Evolutionary conservation across 2,888 invertebrate species (phyloP), one percentile per base, ranked within the genome.

Genomic region (Ceriagrion tenellum): DNA sequence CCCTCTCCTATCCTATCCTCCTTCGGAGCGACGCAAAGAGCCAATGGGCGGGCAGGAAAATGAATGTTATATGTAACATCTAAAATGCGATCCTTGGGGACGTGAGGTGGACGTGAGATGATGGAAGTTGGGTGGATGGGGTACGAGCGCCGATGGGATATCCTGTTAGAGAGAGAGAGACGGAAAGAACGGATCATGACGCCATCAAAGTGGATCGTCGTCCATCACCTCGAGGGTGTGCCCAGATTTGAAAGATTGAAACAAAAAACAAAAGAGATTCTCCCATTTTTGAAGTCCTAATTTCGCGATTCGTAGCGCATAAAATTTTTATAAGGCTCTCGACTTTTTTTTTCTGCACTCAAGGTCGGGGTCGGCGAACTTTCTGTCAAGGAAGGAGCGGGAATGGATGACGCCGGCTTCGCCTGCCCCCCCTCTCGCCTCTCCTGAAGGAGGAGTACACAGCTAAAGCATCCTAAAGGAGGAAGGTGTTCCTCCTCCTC

Each of bases 301-400:
- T 10, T 81, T 81, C 18, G 12, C n/a, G 30, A 81, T 35, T 81
- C 74, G 35, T 30, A 30, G 8, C 74, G 35, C 30, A 10, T 4
- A 81, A 30, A 30, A 20, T 81, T 47, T 81, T 81, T 30, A 30
- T 81, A 35, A 2, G 12, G 74, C 26, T n/a, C 74, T 10, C 35
- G 13, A 81, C 4, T 10, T 59, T 59, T 59, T 47, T 30, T 30
- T 74, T 30, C 35, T 26, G 74, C 13, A 30, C 35, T 35, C 74
- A 81, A 81, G 74, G 74, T 81, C 74, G 30, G 74, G 74, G 30
- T 81, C 74, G 74, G 35, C 74, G 74, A 81, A 30, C 74, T 81
- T 81, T 18, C 74, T 13, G 8, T 0, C 74, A 81, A 81, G 74
- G 30, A 35, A 81, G 74, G 13, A 26, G 69, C 8, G 69, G 69